Evolutionary conservation across 2,797 vertebrate genomes (phyloP), one percentile per base, ranked within the genome.

Genomic region (Sternotherus odoratus): DNA sequence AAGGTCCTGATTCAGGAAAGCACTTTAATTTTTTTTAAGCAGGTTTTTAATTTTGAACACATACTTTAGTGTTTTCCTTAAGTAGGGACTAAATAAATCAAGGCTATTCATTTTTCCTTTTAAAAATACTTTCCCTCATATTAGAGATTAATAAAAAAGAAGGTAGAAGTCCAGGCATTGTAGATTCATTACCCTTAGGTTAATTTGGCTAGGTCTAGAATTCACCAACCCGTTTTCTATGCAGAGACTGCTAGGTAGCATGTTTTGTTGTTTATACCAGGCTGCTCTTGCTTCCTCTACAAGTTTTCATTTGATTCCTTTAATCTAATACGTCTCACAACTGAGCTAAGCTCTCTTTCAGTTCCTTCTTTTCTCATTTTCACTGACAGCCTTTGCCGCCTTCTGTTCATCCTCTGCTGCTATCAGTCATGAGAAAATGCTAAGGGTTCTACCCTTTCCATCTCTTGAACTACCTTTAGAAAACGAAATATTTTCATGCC

Each of bases 341-440:
- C 3, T 69, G 92, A 85, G 36, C 84, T 94, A 88, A 91, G 91
- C 81, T 15, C 13, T 79, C 77, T 50, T 50, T 50, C 92, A 56
- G 66, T 46, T 87, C 60, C 85, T 79, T 87, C 82, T 80, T 54
- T 88, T 79, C 92, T 90, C 95, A 85, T 91, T 94, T 95, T 79
- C 85, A 11, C 56, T n/a, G 53, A n/a, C 80, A 85, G 90, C 49
- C 79, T 85, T 4, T 85, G 48, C 79, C 51, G 82, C n/a, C 69
- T 77, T 91, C 86, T 48, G 24, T 43, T 84, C 79, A 3, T 84
- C 85, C 83, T 23, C 2, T n/a, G 75, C 78, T 79, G 83, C 75
- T 82, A 85, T 92, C 92, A 51, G 85, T 39, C 39, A 89, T 19
- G 49, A 90, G 28, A 72, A 97, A 91, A 95, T 12, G 51, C 66